Evolutionary conservation across 2,797 vertebrate genomes (phyloP), one percentile per base, ranked within the genome.

Genomic region (Ara ararauna): DNA sequence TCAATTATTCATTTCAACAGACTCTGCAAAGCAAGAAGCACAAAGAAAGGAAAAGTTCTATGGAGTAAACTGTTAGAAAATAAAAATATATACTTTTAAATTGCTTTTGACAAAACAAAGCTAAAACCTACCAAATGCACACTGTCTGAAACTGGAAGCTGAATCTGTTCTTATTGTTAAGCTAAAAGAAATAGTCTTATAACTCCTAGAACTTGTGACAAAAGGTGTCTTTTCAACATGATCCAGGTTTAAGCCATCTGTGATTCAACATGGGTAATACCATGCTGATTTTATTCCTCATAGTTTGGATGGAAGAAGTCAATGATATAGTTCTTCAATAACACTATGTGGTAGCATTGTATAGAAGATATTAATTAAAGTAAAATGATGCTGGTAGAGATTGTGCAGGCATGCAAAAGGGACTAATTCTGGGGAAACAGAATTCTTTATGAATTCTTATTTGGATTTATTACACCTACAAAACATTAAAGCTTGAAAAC

Each of bases 1-100:
- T 93, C 18, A 95, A 19, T 95, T 89, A 91, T 85, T 96, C 4
- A 78, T 95, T 93, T 87, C 42, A 78, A 54, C 45, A 65, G 64
- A 61, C 67, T 82, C 71, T 50, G 16, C 13, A 56, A 80, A 92
- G n/a, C 48, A 89, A 71, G 77, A 75, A 78, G 51, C 5, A 58
- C 77, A 79, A 89, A 70, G 16, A 42, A 73, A 61, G 30, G 12
- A 71, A 74, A 89, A 36, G 9, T 78, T 76, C 32, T 16, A 10
- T 30, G 65, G 65, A 45, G 19, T 29, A 51, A 83, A 68, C 1
- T 1, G 13, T 4, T 0, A 0, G 30, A 87, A 58, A 89, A 76
- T 10, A 58, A 47, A 92, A 36, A 36, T 60, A 53, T 27, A 40
- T 36, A 36, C 7, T 78, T 89, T 47, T 10, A 58, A 67, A 72